phyloP scores from a whole-genome alignment of 1,140 invertebrate species.

The Drosophila bifasciata region DNA sequence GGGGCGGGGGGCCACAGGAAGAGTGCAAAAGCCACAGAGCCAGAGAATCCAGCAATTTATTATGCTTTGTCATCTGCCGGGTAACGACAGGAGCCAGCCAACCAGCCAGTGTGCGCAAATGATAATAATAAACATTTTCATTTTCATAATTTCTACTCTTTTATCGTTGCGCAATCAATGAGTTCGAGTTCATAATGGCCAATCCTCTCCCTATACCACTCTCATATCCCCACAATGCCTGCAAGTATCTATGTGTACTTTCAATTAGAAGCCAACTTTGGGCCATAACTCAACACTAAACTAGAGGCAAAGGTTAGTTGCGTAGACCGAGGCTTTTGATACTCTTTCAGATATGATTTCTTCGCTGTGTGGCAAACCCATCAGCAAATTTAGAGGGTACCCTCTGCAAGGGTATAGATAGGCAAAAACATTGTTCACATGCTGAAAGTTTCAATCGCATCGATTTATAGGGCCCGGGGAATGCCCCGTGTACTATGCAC shows the following conservation, averaged over 20 bases:
- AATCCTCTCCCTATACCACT: background rate
- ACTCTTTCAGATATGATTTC: no score
- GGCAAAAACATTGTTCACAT: constrained; percentile 56
- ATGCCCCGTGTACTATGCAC: constrained; percentile 7
- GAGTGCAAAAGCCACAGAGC: constrained; percentile 37
- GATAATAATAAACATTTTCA: constrained; percentile 81
- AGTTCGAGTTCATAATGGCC: constrained; percentile 58
- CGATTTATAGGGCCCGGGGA: constrained; percentile 48
- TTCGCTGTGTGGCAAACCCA: no score
- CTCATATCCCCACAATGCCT: background rate
- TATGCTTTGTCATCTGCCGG: constrained; percentile 77
- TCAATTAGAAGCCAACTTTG: constrained; percentile 78
- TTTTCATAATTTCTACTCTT: constrained; percentile 65
- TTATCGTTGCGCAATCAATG: constrained; percentile 69
- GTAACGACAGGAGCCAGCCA: constrained; percentile 28
- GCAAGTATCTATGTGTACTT: constrained; percentile 60
- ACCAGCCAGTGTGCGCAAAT: constrained; percentile 53
- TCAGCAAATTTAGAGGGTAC: no score
- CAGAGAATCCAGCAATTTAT: constrained; percentile 62
- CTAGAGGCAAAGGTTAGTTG: no score
- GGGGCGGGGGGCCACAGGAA: background rate
- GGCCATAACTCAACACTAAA: constrained; percentile 75
- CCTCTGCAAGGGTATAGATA: constrained; percentile 20
- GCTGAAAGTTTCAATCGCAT: constrained; percentile 63
- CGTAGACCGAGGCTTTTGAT: no score